Evolutionary conservation across 1,140 invertebrate genomes (phyloP).

Genomic region (Bicyclus anynana): DNA sequence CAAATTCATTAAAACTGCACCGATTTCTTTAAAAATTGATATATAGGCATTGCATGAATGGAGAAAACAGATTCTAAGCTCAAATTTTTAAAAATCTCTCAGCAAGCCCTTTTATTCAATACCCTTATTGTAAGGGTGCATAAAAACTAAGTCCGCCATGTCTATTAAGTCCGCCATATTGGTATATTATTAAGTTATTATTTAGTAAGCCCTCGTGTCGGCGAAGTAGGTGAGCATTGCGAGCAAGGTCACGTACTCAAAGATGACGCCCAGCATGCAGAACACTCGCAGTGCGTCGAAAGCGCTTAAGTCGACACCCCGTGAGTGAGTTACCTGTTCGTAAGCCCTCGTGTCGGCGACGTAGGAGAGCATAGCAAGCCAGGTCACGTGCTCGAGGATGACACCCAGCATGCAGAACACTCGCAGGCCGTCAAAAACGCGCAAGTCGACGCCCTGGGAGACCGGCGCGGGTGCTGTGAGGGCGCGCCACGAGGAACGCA

Average conservation of each 20-base stretch:
- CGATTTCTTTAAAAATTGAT: too few species aligned
- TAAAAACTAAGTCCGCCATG: too few species aligned
- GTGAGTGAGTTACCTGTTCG: constrained; percentile 6
- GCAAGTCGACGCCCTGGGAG: constrained; percentile 37
- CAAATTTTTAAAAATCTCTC: too few species aligned
- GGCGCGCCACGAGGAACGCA: constrained; percentile 45
- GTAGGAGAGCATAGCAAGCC: constrained; percentile 52
- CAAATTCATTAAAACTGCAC: too few species aligned
- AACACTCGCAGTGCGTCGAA: constrained; percentile 58
- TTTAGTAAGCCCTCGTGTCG: constrained; percentile 6
- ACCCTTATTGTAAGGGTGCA: too few species aligned
- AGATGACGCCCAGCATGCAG: constrained; percentile 59
- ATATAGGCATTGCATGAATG: too few species aligned
- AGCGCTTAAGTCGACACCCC: constrained; percentile 39
- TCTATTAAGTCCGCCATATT: too few species aligned
- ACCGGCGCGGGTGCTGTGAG: constrained; percentile 35
- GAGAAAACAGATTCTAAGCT: too few species aligned
- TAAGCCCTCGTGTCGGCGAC: constrained; percentile 5
- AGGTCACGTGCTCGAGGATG: constrained; percentile 62
- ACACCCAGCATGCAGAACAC: constrained; percentile 60
- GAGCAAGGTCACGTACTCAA: constrained; percentile 64
- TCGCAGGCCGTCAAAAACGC: constrained; percentile 51
- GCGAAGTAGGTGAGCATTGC: constrained; percentile 40
- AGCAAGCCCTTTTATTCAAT: too few species aligned
- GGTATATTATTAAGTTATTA: too few species aligned